Percentiles rank a stretch among this genome's conserved stretches.
Evolutionary conservation across 2,797 vertebrate species (phyloP).

Genomic region (Pteronotus mesoamericanus): DNA sequence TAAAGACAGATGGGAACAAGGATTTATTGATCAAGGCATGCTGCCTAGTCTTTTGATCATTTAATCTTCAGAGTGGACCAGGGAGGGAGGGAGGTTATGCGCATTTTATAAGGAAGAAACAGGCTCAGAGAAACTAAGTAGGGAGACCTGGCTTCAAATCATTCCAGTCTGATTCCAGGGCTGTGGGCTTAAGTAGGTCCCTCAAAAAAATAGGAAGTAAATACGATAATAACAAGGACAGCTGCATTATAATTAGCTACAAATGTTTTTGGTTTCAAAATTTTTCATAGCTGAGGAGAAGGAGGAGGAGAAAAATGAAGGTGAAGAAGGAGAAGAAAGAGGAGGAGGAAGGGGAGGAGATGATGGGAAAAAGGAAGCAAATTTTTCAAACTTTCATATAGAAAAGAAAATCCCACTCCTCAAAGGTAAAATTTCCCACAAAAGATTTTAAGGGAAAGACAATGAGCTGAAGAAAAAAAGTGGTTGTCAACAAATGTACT

Average conservation of each 20-base stretch:
- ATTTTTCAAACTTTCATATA: background rate
- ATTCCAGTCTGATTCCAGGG: background rate
- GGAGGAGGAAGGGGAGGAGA: background rate
- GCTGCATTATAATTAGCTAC: background rate
- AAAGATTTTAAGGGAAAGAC: background rate
- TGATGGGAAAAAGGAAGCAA: background rate
- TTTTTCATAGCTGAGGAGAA: background rate
- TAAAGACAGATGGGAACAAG: background rate
- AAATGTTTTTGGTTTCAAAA: background rate
- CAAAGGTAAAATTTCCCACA: background rate
- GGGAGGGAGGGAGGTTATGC: background rate
- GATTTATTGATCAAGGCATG: background rate
- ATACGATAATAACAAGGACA: background rate
- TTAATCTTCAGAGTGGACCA: background rate
- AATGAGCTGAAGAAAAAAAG: background rate
- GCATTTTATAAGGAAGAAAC: background rate
- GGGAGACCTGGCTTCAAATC: background rate
- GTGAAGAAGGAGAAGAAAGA: background rate
- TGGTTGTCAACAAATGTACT: background rate
- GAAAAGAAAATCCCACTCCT: background rate
- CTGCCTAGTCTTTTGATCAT: background rate
- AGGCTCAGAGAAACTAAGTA: background rate
- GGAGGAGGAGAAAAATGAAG: rapidly evolving
- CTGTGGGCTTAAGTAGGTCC: background rate
- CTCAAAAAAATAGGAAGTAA: background rate